Evolutionary conservation across 2,797 vertebrate species (phyloP).

Genomic region (Arctocebus calabarensis): DNA sequence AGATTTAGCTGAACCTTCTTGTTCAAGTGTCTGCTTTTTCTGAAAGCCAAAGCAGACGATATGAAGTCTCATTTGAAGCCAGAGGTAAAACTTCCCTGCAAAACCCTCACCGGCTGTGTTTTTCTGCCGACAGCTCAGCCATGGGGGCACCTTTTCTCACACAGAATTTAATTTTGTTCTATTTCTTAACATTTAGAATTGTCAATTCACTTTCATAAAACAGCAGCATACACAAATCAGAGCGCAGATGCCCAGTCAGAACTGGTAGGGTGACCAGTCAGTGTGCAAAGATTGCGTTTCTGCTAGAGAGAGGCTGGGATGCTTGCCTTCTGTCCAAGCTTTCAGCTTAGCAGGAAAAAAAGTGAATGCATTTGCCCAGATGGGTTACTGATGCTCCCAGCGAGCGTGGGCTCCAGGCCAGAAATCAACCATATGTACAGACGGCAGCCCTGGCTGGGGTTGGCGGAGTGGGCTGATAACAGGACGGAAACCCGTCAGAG

Average conservation of each 20-base stretch:
- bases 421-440: slow-evolving; percentile 59
- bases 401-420: slow-evolving; percentile 43
- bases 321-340: neutral
- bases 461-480: slow-evolving; percentile 83
- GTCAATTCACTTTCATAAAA: slow-evolving; percentile 1
- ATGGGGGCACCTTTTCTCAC: neutral
- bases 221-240: neutral
- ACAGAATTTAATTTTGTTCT: neutral
- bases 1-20: neutral
- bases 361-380: slow-evolving; percentile 62
- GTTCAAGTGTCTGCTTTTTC: neutral
- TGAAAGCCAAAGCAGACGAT: neutral
- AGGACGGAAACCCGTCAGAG: slow-evolving; percentile 87
- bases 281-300: slow-evolving; percentile 43
- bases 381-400: slow-evolving; percentile 59
- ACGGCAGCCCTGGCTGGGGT: slow-evolving; percentile 79
- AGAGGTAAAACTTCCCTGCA: neutral
- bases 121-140: neutral
- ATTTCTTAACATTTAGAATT: neutral
- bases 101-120: neutral
- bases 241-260: neutral
- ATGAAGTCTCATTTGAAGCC: slow-evolving; percentile 1
- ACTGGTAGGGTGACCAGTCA: neutral
- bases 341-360: slow-evolving; percentile 27
- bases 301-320: slow-evolving; percentile 1